These are phyloP conservation scores for Steinernema khuongi DNA, from an alignment of 1,140 invertebrate genomes.

Conservation along the genomic window DNA sequence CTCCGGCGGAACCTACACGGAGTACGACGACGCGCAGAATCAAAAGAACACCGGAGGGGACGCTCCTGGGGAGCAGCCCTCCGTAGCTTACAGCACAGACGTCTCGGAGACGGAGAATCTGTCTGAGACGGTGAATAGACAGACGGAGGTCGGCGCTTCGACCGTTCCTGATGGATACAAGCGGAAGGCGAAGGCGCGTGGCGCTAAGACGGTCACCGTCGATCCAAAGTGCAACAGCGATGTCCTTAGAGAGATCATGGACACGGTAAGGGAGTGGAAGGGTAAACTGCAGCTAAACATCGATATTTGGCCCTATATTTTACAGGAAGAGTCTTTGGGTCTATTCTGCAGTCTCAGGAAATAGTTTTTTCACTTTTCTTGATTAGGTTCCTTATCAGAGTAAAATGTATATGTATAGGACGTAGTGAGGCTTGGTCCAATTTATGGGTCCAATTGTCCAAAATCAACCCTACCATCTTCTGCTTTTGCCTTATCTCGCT, in stretches of 20 bases:
- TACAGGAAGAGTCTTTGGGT: background rate
- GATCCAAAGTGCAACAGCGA: slow-evolving; percentile 34
- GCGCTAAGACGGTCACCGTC: slow-evolving; percentile 13
- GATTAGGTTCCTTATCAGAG: too few relatives aligned
- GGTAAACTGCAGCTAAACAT: background rate
- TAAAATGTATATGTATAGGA: too few relatives aligned
- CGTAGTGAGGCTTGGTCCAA: too few relatives aligned
- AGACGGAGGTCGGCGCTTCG: background rate
- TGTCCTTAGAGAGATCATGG: slow-evolving; percentile 27
- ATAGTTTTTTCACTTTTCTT: too few relatives aligned
- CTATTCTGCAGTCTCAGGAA: too few relatives aligned
- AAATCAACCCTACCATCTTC: too few relatives aligned
- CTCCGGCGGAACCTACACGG: background rate
- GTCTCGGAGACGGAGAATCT: background rate
- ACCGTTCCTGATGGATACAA: background rate
- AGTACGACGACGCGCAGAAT: background rate
- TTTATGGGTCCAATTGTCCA: too few relatives aligned
- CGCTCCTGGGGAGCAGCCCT: background rate
- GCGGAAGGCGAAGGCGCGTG: background rate
- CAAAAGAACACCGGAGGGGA: background rate
- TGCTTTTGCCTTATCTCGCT: too few relatives aligned
- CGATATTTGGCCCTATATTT: background rate
- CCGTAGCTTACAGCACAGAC: background rate
- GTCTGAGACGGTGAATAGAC: too few relatives aligned
- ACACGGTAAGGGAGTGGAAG: background rate